These are phyloP conservation scores for Trichopoda pennipes DNA, from an alignment of 2,888 invertebrate species.

Conservation along the genomic window DNA sequence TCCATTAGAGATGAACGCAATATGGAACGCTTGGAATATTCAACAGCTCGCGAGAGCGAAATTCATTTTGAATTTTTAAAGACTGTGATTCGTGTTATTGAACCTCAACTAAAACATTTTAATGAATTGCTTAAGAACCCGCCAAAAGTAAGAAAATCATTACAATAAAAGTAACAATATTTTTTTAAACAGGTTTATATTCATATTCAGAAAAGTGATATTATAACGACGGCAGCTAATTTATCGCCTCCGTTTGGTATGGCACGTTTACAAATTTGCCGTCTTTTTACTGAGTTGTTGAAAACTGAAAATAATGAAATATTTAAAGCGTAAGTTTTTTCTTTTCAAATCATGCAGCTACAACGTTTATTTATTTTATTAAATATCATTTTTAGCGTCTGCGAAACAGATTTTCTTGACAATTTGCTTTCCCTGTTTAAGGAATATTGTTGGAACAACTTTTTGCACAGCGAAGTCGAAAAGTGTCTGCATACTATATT, in stretches of 20 bases:
- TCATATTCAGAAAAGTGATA: conserved; percentile 82
- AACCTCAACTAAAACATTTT: conserved; percentile 86
- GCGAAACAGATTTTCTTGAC: conserved; percentile 83
- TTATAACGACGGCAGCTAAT: conserved; percentile 86
- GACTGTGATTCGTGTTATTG: conserved; percentile 85
- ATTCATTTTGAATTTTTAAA: conserved; percentile 84
- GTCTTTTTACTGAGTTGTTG: conserved; percentile 89
- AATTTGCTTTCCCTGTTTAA: conserved; percentile 92
- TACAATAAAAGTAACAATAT: too few relatives aligned
- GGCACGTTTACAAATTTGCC: conserved; percentile 89
- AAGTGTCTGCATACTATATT: conserved; percentile 89
- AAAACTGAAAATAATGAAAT: conserved; percentile 87
- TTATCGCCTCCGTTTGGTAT: conserved; percentile 89
- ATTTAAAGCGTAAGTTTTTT: conserved; percentile 83
- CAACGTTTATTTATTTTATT: conserved; percentile 5
- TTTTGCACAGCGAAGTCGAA: conserved; percentile 94
- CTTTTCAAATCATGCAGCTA: background rate
- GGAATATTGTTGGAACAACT: conserved; percentile 95
- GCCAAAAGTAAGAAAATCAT: conserved; percentile 83
- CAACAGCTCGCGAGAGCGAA: conserved; percentile 82
- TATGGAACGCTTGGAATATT: conserved; percentile 76
- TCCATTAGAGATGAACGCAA: conserved; percentile 78
- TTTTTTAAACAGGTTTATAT: background rate
- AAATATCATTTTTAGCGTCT: conserved; percentile 74
- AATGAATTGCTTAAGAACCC: conserved; percentile 86